Base-by-base conservation (phyloP, 2,797 vertebrate genomes). In the Chanos chanos region DNA sequence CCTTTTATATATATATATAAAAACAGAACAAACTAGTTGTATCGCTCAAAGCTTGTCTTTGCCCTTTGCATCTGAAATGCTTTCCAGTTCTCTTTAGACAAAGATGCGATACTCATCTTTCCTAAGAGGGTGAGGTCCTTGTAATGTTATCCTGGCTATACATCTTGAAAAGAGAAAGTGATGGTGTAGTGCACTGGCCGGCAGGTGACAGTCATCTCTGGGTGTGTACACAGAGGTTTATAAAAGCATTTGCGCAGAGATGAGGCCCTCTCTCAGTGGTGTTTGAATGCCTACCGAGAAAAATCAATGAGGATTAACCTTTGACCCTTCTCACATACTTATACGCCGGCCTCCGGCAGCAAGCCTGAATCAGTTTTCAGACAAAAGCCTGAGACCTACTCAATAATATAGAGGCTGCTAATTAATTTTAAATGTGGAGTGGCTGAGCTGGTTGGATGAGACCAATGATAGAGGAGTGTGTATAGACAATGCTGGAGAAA, bases 271-370 rank as follows among this genome's bases (percentile, higher is more conserved):
- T 8, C 53, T 3, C 52, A 72, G 58, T 33, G 54, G 74, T 82
- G 79, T 88, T 85, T 83, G 83, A 88, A 85, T 77, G 71, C 77
- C 68, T 81, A 86, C 87, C 89, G 40, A 69, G 83, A 68, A 86
- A 89, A 88, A 92, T 92, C 90, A 89, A 91, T 92, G 87, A 84
- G 86, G 87, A 92, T 92, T 89, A 89, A 87, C 91, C 90, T 85
- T 69, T 89, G 87, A 90, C 90, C 87, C 66, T 78, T 81, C 86
- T 73, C 87, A 91, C 87, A 90, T 90, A 92, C 89, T 92, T 92
- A 91, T 87, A 89, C 85, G 87, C 88, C 84, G 86, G 86, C 88
- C 87, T 85, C 61, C 87, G 84, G 85, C 89, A 71, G 81, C 86
- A 88, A 86, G 85, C 87, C 85, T 61, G 86, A 90, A 91, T 90